Base-by-base conservation (phyloP, 2,888 invertebrate genomes). In the Metellina segmentata region DNA sequence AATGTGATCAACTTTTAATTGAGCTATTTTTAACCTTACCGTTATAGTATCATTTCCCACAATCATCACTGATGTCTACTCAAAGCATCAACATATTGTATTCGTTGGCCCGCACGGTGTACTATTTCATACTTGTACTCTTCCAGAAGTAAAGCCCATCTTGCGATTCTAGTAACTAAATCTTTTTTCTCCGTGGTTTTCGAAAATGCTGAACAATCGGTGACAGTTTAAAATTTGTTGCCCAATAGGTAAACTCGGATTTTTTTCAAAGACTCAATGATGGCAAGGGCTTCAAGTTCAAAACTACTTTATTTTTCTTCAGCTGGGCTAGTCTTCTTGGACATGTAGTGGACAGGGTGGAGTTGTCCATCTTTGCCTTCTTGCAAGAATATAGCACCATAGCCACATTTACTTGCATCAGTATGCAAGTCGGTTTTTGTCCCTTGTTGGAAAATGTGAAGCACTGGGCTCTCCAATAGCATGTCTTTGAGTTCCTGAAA, bases 221-320 rank as follows among this genome's bases (percentile, higher is more conserved):
- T 61, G 9, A 70, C 5, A 11, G 69, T 81, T 13, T 61, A 69
- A 34, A 69, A 61, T 4, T n/a, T 51, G 11, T 52, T 16, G 13
- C 49, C 69, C 48, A 81, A 34, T 6, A 81, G 20, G 7, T 34
- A 69, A 11, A 81, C 81, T 11, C 70, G 34, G 9, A 81, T 69
- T 69, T 5, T 70, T 8, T 81, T 81, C 9, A 81, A 16, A 4
- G 81, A 34, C 69, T 61, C 81, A 4, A 81, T 20, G 34, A 81
- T 61, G 9, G 34, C 48, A 20, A 81, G 69, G 16, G 16, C 49
- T 48, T 81, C 71, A 0, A 82, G n/a, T n/a, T 34, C 34, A 34
- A 2, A 34, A 4, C 34, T 34, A 4, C 34, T 34, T 1, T 34
- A 34, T 4, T 34, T 82, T 71, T 0, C 51, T 71, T 19, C 0